Evolutionary conservation across 2,888 invertebrate species (phyloP).

Genomic region (Caenorhabditis parvicauda): DNA sequence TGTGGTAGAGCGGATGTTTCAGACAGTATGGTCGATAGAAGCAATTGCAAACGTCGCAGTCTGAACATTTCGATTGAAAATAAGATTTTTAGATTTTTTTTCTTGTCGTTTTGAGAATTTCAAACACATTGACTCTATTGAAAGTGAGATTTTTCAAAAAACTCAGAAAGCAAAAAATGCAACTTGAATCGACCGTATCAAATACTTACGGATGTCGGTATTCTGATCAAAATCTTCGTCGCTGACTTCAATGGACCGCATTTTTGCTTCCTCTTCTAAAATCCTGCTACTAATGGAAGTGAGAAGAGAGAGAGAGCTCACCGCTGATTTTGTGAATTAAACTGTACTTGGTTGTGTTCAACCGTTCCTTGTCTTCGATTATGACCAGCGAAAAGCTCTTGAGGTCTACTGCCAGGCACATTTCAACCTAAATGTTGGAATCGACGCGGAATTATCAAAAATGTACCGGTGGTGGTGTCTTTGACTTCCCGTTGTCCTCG

Average conservation of each 20-base stretch:
- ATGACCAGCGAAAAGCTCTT: too few species aligned
- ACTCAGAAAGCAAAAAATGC: too few species aligned
- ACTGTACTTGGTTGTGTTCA: too few species aligned
- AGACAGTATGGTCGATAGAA: constrained; percentile 36
- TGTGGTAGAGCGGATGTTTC: constrained; percentile 40
- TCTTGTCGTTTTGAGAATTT: neutral
- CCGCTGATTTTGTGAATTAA: too few species aligned
- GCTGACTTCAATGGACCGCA: constrained; percentile 8
- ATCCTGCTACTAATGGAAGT: too few species aligned
- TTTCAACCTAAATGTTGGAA: too few species aligned
- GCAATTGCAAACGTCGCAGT: constrained; percentile 32
- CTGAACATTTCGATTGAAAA: constrained; percentile 27
- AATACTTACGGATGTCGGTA: constrained; percentile 24
- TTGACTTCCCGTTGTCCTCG: constrained; percentile 5
- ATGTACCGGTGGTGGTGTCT: neutral
- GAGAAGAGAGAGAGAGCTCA: too few species aligned
- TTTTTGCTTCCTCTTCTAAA: constrained; percentile 9
- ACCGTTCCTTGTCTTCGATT: too few species aligned
- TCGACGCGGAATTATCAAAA: too few species aligned
- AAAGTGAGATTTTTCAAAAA: neutral
- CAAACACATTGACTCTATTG: constrained; percentile 1
- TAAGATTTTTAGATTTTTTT: neutral
- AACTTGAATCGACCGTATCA: too few species aligned
- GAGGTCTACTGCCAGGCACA: too few species aligned
- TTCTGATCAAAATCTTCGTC: constrained; percentile 19